phyloP scores from a whole-genome alignment of 1,140 invertebrate species.

The Globodera rostochiensis region DNA sequence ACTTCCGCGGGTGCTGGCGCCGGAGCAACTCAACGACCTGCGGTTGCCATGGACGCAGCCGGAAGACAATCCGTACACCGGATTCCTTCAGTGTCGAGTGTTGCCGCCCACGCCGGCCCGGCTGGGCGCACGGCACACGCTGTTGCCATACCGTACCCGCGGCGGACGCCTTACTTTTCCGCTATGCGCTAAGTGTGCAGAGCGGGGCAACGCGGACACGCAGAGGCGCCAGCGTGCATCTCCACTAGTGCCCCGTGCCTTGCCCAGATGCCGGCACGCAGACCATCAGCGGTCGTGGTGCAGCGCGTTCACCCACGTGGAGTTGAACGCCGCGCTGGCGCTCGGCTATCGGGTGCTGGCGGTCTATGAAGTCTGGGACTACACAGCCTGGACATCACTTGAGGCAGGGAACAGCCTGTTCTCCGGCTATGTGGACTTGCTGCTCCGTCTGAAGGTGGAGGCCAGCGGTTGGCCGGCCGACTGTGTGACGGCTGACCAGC shows the following conservation, averaged over 20 bases:
- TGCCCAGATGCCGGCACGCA: neutral
- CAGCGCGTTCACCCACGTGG: conserved; percentile 18
- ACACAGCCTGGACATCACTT: neutral
- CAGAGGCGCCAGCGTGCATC: neutral
- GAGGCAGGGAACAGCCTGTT: neutral
- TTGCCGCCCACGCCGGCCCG: neutral
- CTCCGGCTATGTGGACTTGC: conserved; percentile 27
- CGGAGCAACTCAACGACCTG: neutral
- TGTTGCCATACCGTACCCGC: neutral
- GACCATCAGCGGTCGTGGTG: conserved; percentile 13
- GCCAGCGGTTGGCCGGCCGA: neutral
- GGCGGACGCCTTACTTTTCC: conserved; percentile 28
- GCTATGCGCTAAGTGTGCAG: conserved; percentile 23
- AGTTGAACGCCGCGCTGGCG: conserved; percentile 19
- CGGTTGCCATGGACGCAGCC: neutral
- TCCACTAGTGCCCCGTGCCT: conserved; percentile 1
- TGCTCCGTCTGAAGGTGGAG: neutral
- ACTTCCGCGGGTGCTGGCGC: neutral
- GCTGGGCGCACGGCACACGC: no score
- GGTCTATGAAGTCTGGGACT: conserved; percentile 22
- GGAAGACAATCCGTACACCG: neutral
- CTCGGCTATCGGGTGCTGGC: conserved; percentile 13
- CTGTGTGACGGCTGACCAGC: neutral
- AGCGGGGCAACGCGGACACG: neutral
- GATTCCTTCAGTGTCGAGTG: neutral